Evolutionary conservation across 2,888 invertebrate genomes (phyloP).

Genomic region (Netelia virgata): DNA sequence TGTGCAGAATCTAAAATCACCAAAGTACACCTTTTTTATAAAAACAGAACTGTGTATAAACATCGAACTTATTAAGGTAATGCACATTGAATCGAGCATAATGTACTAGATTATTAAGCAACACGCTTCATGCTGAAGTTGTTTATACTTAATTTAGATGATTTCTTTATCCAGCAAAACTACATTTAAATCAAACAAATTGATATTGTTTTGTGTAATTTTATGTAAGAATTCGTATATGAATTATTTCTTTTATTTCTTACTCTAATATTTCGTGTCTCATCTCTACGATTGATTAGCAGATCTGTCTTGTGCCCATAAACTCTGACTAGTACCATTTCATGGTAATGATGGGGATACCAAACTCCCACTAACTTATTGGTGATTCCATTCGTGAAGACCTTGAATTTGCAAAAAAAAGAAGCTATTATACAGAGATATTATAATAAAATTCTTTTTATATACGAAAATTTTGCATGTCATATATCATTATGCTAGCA

Average conservation of each 20-base stretch:
- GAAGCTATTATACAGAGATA: conserved; percentile 3
- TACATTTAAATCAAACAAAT: conserved; percentile 1
- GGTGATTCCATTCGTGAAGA: conserved; percentile 97
- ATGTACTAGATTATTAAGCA: no score
- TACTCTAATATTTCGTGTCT: conserved; percentile 87
- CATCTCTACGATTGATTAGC: conserved; percentile 95
- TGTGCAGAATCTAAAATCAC: conserved; percentile 87
- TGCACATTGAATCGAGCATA: no score
- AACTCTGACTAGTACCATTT: conserved; percentile 94
- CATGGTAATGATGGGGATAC: conserved; percentile 85
- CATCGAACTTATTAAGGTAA: no score
- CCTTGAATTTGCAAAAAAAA: conserved; percentile 85
- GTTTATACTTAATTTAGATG: conserved; percentile 29
- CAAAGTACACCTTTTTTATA: conserved; percentile 14
- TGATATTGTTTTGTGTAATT: background rate
- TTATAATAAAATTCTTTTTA: background rate
- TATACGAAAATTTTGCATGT: background rate
- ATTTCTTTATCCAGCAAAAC: conserved; percentile 6
- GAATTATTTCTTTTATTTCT: conserved; percentile 29
- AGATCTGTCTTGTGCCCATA: conserved; percentile 97
- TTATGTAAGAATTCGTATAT: background rate
- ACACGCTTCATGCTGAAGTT: conserved; percentile 1
- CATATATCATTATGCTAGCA: background rate
- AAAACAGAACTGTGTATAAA: background rate
- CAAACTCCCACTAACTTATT: conserved; percentile 93